Evolutionary conservation across 2,797 vertebrate species (phyloP), one percentile per base, ranked within the genome.

Genomic region (Platalea minor): DNA sequence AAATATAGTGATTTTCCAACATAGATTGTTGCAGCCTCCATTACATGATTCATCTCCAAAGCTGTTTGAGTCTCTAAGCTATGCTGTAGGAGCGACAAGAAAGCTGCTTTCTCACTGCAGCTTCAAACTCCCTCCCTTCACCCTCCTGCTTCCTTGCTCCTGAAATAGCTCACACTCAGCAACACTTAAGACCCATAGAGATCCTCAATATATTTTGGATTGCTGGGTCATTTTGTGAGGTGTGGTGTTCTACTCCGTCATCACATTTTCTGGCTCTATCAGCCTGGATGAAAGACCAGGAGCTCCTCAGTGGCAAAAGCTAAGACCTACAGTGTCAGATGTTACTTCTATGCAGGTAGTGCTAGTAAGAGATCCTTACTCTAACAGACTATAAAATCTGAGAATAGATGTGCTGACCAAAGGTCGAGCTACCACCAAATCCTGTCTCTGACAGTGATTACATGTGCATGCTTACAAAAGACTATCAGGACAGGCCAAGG

Each of bases 61-160:
- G 16, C 17, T 54, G 25, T 50, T 74, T 17, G 8, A 76, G 21
- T 45, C 56, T 70, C 65, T 33, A 39, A 72, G 26, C 29, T 51
- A 10, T 41, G 74, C 25, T 37, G 28, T 41, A 13, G 1, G 11
- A 65, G 10, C 15, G 13, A 57, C 28, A 60, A 41, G 24, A 60
- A 85, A 68, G 17, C 33, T 76, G 26, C 16, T 59, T 64, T 78
- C 45, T 90, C 39, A 31, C 18, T 72, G 59, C 26, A 56, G 59
- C 46, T 89, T 78, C 53, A 61, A 76, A 33, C 14, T 68, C 41
- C 13, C 23, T 85, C 43, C 45, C 24, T 73, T 81, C 16, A 7
- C 31, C 33, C 23, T 82, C 17, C 17, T 1, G 3, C 17, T 60
- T 86, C 72, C 35, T 59, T 0, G 0, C 35, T 77, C 18, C 28